Percentiles rank a stretch among this genome's conserved stretches.
These are phyloP conservation scores for Takifugu ocellatus DNA, from an alignment of 2,797 vertebrate genomes.

Conservation along the genomic window DNA sequence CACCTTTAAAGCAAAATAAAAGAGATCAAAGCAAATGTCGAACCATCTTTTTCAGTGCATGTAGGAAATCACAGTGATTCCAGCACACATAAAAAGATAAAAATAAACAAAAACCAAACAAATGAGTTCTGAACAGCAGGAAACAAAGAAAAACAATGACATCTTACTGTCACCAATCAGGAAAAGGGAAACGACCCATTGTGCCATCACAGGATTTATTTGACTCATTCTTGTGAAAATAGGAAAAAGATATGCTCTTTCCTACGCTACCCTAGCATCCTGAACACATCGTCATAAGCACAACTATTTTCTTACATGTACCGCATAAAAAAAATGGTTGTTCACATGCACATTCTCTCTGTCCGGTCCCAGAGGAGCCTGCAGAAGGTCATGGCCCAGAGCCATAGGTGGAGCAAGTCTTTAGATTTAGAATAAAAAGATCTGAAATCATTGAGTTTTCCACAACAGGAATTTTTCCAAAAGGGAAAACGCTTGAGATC, in stretches of 20 bases:
- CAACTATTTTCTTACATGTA: conserved; percentile 32
- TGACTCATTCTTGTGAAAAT: conserved; percentile 45
- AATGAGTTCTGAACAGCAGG: no score
- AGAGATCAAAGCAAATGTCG: no score
- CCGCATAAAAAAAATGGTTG: conserved; percentile 36
- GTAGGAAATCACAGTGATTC: no score
- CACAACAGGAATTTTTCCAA: no score
- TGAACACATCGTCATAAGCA: conserved; percentile 29
- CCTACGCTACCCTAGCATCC: conserved; percentile 51
- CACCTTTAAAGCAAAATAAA: no score
- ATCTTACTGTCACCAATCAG: conserved; percentile 14
- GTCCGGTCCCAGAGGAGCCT: conserved; percentile 30
- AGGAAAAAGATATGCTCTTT: conserved; percentile 36
- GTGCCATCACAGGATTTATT: conserved; percentile 32
- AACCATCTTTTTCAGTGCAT: no score
- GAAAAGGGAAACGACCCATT: conserved; percentile 1
- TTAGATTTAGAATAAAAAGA: not conserved
- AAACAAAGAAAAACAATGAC: no score
- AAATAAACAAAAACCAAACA: no score
- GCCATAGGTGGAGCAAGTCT: conserved; percentile 24
- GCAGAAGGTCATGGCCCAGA: conserved; percentile 15
- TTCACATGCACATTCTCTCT: conserved; percentile 60
- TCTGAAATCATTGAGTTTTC: no score
- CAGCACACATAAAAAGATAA: no score
- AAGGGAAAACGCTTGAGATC: not conserved